Percentiles rank a stretch among this genome's conserved stretches.
phyloP scores from a whole-genome alignment of 2,888 invertebrate species.

The Lampropteryx suffumata region DNA sequence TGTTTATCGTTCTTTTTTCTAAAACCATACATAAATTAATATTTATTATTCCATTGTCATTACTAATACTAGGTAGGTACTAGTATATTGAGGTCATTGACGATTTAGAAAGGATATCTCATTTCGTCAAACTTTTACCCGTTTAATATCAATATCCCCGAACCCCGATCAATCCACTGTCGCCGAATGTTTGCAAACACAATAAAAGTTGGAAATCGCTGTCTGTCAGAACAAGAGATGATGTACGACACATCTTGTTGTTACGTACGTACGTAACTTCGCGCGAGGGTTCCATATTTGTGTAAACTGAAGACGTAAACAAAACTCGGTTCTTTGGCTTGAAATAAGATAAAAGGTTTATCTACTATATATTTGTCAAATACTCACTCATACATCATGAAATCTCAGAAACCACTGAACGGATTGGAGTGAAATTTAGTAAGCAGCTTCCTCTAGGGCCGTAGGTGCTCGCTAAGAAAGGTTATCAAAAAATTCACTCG shows the following conservation, averaged over 20 bases:
- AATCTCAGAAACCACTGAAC: no score
- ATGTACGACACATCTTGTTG: slow-evolving; percentile 49
- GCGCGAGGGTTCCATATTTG: slow-evolving; percentile 20
- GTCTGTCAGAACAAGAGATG: slow-evolving; percentile 45
- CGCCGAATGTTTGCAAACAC: slow-evolving; percentile 37
- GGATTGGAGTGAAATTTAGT: no score
- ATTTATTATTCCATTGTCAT: no score
- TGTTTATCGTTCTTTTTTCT: no score
- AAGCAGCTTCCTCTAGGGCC: no score
- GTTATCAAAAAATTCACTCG: no score
- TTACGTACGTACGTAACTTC: slow-evolving; percentile 23
- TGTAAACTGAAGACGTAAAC: slow-evolving; percentile 9
- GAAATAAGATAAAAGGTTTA: not conserved
- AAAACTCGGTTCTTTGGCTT: slow-evolving; percentile 8
- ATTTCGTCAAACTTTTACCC: slow-evolving; percentile 5
- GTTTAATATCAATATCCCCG: slow-evolving; percentile 18
- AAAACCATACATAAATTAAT: no score
- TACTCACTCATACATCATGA: no score
- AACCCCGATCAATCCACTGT: slow-evolving; percentile 27
- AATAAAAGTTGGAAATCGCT: slow-evolving; percentile 47
- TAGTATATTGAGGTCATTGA: not conserved
- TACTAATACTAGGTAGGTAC: no score
- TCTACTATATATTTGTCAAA: no score
- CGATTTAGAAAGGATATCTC: not conserved
- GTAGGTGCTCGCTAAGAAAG: no score